Base-by-base conservation (phyloP, 2,888 invertebrate genomes). In the Cotesia congregata region DNA sequence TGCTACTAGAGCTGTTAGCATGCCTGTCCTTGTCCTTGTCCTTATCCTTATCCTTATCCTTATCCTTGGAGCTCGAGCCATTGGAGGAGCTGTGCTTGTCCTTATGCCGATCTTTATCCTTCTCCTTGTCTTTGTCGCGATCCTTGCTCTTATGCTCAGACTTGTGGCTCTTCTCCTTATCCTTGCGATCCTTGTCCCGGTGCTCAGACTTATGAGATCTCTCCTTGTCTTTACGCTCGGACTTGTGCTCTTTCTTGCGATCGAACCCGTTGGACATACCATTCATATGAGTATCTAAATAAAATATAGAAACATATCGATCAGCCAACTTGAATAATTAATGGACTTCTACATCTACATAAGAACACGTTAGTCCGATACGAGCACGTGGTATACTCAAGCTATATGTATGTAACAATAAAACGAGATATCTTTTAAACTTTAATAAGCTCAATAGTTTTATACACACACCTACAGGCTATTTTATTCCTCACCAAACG, bases 251-350 rank as follows among this genome's bases (percentile, higher is more conserved):
- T 82, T 91, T 91, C 81, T 91, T 91, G 76, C 87, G 88, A 77
- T 92, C 92, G 67, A 94, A 95, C 74, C 96, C 96, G 90, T 96
- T 95, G 86, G 94, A 94, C 86, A 95, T 91, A 78, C 96, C 96
- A 91, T 96, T 96, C 90, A 95, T 91, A 91, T 93, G 93, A 89
- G 88, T 85, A 86, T 90, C 90, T 87, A 78, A 50, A 50, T 50
- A 50, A 50, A 50, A 50, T 50, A 50, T 4, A 50, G 50, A 50
- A 50, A 12, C 2, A 1, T 50, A 50, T 50, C 12, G 50, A 50
- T 39, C 6, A 64, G n/a, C 5, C 17, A 3, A 62, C 30, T 30
- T 62, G 41, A 30, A 62, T 62, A 41, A 30, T 62, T 50, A 50
- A 50, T 12, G 7, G 9, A 3, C 50, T 12, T 50, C 7, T 50